Evolutionary conservation across 2,797 vertebrate species (phyloP), one percentile per base, ranked within the genome.

Genomic region (Synanceia verrucosa): DNA sequence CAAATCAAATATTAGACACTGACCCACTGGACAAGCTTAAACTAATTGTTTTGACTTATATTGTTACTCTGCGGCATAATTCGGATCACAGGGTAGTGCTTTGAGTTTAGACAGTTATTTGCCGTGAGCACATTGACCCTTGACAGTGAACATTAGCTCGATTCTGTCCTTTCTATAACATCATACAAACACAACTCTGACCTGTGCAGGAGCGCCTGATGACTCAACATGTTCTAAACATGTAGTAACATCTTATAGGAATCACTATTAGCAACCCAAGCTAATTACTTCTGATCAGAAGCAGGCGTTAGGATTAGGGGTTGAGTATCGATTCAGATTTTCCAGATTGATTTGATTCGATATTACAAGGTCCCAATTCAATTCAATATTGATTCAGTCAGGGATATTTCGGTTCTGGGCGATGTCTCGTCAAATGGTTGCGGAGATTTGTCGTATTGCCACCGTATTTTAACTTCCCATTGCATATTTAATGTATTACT

Each of bases 1-100:
- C 47, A 36, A 60, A 72, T 64, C 18, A 60, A 79, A 70, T 41
- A 59, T 39, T n/a, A 28, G n/a, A 63, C 53, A 34, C 19, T 21
- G n/a, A 19, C 3, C 14, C 37, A 65, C 34, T 56, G 4, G 12
- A 33, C 39, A 8, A 24, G 9, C 4, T 14, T 36, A n/a, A 48
- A 48, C 43, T 36, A 16, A 70, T 50, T 51, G 21, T 21, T 43
- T 21, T 28, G 19, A 34, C 23, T 50, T 13, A 24, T 16, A 23
- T 10, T 11, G 21, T 28, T 59, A 12, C 37, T 69, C 19, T 41
- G 24, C 9, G 16, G 34, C 14, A 11, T 53, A 31, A 21, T 43
- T 29, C 18, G 13, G 1, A 19, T 1, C 26, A 14, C 0, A 12
- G 26, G 26, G 24, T 4, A 28, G 18, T 37, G 29, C 1, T 50